A percentile compares a stretch with the other conserved stretches of the same genome.
These are phyloP conservation scores for Norana najaformis DNA, from an alignment of 2,888 invertebrate genomes.

Conservation along the genomic window DNA sequence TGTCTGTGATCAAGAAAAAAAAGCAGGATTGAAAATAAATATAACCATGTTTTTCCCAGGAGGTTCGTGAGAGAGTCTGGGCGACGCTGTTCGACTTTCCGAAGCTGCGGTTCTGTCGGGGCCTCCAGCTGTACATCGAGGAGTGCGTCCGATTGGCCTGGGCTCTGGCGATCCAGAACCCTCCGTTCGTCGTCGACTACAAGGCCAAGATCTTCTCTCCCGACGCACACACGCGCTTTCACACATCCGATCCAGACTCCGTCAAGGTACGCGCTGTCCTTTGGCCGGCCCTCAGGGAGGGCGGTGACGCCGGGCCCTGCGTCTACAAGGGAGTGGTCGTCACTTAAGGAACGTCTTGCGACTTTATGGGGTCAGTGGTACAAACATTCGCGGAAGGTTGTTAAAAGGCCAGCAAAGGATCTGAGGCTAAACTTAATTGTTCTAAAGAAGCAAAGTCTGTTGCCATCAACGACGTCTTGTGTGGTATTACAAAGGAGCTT, in stretches of 20 bases:
- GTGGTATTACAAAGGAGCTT: too few species aligned
- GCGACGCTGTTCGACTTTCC: constrained; percentile 91
- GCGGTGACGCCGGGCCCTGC: constrained; percentile 70
- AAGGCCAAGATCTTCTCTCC: constrained; percentile 70
- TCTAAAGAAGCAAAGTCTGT: too few species aligned
- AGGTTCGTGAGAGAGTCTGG: constrained; percentile 74
- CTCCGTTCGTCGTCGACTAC: constrained; percentile 64
- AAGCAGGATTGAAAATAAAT: too few species aligned
- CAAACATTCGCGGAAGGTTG: too few species aligned
- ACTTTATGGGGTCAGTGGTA: too few species aligned
- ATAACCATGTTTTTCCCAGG: constrained; percentile 59
- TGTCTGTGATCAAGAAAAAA: too few species aligned
- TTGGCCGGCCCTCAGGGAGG: constrained; percentile 83
- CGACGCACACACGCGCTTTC: constrained; percentile 79
- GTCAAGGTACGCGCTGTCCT: constrained; percentile 79
- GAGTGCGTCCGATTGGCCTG: constrained; percentile 85
- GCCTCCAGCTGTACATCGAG: constrained; percentile 70
- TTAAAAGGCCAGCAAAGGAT: too few species aligned
- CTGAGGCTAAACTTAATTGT: too few species aligned
- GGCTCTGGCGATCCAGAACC: constrained; percentile 75
- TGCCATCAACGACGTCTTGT: too few species aligned
- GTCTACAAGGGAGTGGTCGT: constrained; percentile 84
- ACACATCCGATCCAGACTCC: constrained; percentile 75
- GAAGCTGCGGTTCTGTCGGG: constrained; percentile 75
- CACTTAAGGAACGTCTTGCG: too few species aligned